Evolutionary conservation across 2,888 invertebrate genomes (phyloP).

Genomic region (Actias luna): DNA sequence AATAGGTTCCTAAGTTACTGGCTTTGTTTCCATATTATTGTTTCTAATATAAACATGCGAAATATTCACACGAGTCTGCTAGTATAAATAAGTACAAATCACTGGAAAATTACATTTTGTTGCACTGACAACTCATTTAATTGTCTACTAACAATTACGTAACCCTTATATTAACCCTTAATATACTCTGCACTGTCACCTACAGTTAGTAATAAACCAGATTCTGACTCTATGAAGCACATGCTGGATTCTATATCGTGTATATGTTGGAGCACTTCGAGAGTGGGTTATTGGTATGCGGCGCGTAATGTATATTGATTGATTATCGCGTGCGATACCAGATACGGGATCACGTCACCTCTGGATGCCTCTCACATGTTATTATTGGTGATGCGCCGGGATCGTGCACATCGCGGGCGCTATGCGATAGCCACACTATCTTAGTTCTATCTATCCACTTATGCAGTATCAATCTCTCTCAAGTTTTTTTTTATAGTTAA

Average conservation of each 20-base stretch:
- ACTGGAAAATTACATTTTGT: too few relatives aligned
- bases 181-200: too few relatives aligned
- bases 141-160: too few relatives aligned
- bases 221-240: background rate
- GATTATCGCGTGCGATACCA: constrained; percentile 61
- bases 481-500: too few relatives aligned
- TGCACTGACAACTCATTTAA: too few relatives aligned
- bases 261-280: background rate
- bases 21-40: too few relatives aligned
- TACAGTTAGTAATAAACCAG: background rate
- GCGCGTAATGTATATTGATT: constrained; percentile 55
- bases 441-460: background rate
- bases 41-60: too few relatives aligned
- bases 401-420: background rate
- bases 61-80: too few relatives aligned
- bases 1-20: too few relatives aligned
- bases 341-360: constrained; percentile 28
- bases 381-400: background rate
- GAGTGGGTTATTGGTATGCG: constrained; percentile 17
- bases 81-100: too few relatives aligned
- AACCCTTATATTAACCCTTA: too few relatives aligned
- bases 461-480: background rate
- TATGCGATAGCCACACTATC: background rate
- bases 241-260: background rate
- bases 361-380: constrained; percentile 13